phyloP scores from a whole-genome alignment of 2,113 vertebrate genomes.

The Mastomys natalensis region DNA sequence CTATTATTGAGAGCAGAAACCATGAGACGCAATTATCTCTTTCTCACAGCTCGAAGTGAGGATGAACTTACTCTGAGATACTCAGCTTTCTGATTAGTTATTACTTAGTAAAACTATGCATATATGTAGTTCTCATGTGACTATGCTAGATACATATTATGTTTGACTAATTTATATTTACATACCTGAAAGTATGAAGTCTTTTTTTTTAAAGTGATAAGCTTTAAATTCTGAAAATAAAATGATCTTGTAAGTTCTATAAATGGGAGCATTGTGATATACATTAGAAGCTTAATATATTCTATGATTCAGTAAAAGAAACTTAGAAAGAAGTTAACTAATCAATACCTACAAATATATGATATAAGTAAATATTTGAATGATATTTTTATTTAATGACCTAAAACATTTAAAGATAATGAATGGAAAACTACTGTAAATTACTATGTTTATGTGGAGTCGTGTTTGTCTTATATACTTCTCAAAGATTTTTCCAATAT shows the following conservation, averaged over 20 bases:
- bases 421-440: not conserved
- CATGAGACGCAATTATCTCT: not conserved
- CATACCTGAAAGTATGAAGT: not conserved
- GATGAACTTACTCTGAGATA: not conserved
- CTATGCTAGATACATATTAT: not conserved
- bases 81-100: not conserved
- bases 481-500: not conserved
- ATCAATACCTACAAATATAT: not conserved
- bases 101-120: not conserved
- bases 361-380: not conserved
- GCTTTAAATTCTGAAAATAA: not conserved
- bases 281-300: not conserved
- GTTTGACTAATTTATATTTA: not conserved
- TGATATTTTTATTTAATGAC: not conserved
- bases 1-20: not conserved
- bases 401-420: not conserved
- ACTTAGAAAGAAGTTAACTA: not conserved
- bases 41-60: not conserved
- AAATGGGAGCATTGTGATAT: not conserved
- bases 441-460: not conserved
- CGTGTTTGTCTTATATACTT: not conserved
- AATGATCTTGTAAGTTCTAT: not conserved
- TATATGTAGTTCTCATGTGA: not conserved
- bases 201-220: not conserved
- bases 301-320: not conserved